phyloP scores from a whole-genome alignment of 2,113 vertebrate species.

The Prolemur simus region DNA sequence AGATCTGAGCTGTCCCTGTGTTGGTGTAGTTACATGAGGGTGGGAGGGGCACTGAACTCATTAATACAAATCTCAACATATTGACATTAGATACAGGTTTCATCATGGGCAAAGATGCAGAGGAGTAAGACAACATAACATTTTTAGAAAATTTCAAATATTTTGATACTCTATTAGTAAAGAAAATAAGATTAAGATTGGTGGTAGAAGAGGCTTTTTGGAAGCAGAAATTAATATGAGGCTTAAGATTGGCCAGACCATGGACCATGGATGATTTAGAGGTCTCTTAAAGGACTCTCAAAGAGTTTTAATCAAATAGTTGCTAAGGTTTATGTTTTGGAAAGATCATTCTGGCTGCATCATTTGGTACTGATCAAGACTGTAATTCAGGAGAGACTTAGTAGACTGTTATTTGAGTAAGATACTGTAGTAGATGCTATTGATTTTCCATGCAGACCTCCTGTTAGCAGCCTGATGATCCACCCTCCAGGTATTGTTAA shows the following conservation, averaged over 20 bases:
- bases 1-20: background rate
- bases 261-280: background rate
- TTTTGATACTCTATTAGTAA: background rate
- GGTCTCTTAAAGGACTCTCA: background rate
- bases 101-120: background rate
- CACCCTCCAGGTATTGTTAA: background rate
- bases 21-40: background rate
- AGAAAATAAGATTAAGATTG: too few relatives aligned
- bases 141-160: background rate
- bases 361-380: background rate
- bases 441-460: background rate
- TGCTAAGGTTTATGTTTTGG: background rate
- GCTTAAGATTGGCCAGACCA: accelerated
- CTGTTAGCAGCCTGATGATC: background rate
- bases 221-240: background rate
- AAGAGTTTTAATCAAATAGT: background rate
- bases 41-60: background rate
- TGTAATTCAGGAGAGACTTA: background rate
- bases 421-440: background rate
- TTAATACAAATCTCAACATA: background rate
- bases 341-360: background rate
- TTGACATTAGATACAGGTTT: background rate
- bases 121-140: background rate
- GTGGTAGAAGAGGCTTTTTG: background rate
- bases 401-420: background rate